Evolutionary conservation across 2,888 invertebrate species (phyloP).

Genomic region (Allolobophora icterica): DNA sequence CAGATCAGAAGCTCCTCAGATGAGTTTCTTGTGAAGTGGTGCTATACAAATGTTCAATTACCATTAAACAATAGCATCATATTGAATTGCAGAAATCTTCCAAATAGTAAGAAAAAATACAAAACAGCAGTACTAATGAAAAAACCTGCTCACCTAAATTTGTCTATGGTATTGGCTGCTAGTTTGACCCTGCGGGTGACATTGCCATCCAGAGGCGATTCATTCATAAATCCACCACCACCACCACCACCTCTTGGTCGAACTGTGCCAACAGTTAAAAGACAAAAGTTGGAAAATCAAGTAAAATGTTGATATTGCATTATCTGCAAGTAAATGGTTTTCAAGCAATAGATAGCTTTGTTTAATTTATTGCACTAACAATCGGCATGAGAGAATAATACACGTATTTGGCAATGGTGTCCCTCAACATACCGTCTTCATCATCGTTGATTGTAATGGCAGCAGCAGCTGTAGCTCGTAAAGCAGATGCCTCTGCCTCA

Average conservation of each 20-base stretch:
- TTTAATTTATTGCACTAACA: not conserved
- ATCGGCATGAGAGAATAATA: not conserved
- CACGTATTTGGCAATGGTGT: not conserved
- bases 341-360: not conserved
- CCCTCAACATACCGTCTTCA: constrained; percentile 66
- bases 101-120: not conserved
- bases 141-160: constrained; percentile 69
- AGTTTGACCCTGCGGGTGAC: constrained; percentile 79
- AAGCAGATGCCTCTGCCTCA: constrained; percentile 69
- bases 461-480: constrained; percentile 69
- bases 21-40: too few species aligned
- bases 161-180: constrained; percentile 79
- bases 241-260: constrained; percentile 71
- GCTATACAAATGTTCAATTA: too few species aligned
- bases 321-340: not conserved
- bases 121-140: not conserved
- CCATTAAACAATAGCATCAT: not conserved
- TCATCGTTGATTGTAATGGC: constrained; percentile 74
- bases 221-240: constrained; percentile 75
- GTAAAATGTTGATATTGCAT: not conserved
- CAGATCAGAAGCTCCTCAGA: too few species aligned
- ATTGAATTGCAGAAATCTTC: not conserved
- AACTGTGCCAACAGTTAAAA: constrained; percentile 46
- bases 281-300: not conserved
- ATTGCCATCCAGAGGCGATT: constrained; percentile 79